Conservation (phyloP, 2,888 invertebrate species). For the Pollenia amentaria region DNA sequence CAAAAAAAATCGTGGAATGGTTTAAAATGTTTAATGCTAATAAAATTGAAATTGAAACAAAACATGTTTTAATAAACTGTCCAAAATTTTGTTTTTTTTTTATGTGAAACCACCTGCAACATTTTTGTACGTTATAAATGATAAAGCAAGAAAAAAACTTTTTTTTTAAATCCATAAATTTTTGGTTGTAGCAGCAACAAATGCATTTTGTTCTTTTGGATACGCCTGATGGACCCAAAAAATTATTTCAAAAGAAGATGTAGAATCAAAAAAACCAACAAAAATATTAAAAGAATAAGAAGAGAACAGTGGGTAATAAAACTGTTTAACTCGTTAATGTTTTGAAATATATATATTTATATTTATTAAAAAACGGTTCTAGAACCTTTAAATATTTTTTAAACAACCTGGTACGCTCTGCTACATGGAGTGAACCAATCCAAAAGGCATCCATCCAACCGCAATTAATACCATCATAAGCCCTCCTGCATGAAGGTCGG, state of each 20-base stretch:
- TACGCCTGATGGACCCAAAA: conserved; percentile 55
- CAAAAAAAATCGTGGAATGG: conserved; percentile 12
- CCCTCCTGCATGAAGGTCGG: background rate
- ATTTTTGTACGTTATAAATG: conserved; percentile 21
- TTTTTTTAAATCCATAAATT: conserved; percentile 21
- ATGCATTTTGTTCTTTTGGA: conserved; percentile 13
- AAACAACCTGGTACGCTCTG: no score
- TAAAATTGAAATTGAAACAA: conserved; percentile 59
- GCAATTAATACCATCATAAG: background rate
- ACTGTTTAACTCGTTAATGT: no score
- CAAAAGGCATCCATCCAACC: background rate
- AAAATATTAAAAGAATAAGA: background rate
- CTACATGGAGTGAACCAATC: background rate
- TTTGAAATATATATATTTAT: no score
- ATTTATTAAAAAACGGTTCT: no score
- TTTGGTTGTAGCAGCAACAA: conserved; percentile 1
- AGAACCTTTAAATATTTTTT: no score
- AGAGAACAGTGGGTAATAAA: background rate
- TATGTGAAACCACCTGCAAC: conserved; percentile 53
- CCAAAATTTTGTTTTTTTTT: conserved; percentile 10
- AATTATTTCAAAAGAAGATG: conserved; percentile 14
- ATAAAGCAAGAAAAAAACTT: conserved; percentile 15
- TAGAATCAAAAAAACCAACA: background rate
- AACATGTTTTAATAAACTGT: conserved; percentile 72
- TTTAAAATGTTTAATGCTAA: conserved; percentile 66